phyloP scores from a whole-genome alignment of 1,140 invertebrate genomes.

The Brachionus rotundiformis region DNA sequence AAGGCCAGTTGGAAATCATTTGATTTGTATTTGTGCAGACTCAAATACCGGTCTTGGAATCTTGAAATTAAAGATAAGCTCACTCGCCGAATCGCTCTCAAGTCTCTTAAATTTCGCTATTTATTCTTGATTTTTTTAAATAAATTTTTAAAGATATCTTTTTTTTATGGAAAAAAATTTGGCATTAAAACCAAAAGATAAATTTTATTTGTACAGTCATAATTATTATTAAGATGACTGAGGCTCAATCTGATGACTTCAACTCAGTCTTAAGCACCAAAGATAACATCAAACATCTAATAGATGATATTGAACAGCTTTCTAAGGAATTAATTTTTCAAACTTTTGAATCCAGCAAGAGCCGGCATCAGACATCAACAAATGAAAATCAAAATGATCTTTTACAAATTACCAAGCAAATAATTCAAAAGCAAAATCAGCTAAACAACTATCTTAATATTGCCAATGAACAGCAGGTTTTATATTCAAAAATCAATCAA shows the following conservation, averaged over 20 bases:
- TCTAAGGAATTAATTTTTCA: constrained; percentile 16
- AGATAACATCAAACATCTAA: constrained; percentile 24
- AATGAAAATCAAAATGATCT: constrained; percentile 27
- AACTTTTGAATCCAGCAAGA: constrained; percentile 5
- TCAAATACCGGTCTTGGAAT: constrained; percentile 50
- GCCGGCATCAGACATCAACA: not conserved
- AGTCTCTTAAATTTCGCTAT: constrained; percentile 43
- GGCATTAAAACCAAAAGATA: not conserved
- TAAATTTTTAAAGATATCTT: not conserved
- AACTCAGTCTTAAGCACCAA: constrained; percentile 38
- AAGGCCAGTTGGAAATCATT: constrained; percentile 36
- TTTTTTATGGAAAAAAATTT: not conserved
- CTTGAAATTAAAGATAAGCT: constrained; percentile 39
- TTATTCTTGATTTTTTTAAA: constrained; percentile 41
- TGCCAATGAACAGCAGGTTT: not conserved
- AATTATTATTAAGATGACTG: not conserved
- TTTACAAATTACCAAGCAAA: constrained; percentile 29
- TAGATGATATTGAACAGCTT: constrained; percentile 33
- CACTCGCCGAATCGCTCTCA: constrained; percentile 31
- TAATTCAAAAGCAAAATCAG: constrained; percentile 41
- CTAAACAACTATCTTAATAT: constrained; percentile 21
- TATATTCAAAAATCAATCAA: constrained; percentile 15
- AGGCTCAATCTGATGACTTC: constrained; percentile 14
- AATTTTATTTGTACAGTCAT: too few species aligned
- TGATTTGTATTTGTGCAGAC: constrained; percentile 43